A percentile compares a stretch with the other conserved stretches of the same genome.
Conservation (phyloP, 2,888 invertebrate species). For the Agrotis segetum region DNA sequence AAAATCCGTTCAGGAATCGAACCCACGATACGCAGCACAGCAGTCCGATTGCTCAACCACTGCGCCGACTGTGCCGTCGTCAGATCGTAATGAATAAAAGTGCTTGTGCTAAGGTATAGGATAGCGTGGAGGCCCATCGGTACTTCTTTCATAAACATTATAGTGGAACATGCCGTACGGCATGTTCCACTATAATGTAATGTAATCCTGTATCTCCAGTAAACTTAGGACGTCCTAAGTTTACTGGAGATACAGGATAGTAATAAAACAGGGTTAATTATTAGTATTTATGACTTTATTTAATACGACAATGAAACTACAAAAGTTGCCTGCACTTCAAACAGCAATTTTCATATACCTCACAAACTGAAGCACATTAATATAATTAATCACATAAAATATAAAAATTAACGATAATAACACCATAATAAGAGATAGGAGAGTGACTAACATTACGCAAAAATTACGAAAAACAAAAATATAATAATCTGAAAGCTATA, state of each 20-base stretch:
- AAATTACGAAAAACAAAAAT: conserved; percentile 79
- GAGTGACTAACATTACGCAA: conserved; percentile 90
- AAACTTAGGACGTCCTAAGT: no score
- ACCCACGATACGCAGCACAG: no score
- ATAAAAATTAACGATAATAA: conserved; percentile 85
- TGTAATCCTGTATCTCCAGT: no score
- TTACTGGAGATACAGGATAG: not conserved
- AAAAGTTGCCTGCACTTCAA: conserved; percentile 91
- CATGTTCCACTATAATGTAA: no score
- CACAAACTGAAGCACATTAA: conserved; percentile 90
- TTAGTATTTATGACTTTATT: conserved; percentile 91
- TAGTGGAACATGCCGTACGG: no score
- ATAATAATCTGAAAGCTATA: conserved; percentile 84
- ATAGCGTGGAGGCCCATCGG: no score
- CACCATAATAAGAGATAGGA: conserved; percentile 83
- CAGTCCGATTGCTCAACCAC: no score
- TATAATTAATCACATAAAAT: conserved; percentile 81
- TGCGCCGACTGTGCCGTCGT: no score
- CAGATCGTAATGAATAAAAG: no score
- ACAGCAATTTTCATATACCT: conserved; percentile 87
- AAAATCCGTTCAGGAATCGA: no score
- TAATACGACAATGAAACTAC: conserved; percentile 92
- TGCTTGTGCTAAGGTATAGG: no score
- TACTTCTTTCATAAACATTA: no score
- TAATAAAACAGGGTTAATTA: conserved; percentile 69